These are phyloP conservation scores for Eupithecia dodoneata DNA, from an alignment of 2,888 invertebrate genomes.

Conservation along the genomic window DNA sequence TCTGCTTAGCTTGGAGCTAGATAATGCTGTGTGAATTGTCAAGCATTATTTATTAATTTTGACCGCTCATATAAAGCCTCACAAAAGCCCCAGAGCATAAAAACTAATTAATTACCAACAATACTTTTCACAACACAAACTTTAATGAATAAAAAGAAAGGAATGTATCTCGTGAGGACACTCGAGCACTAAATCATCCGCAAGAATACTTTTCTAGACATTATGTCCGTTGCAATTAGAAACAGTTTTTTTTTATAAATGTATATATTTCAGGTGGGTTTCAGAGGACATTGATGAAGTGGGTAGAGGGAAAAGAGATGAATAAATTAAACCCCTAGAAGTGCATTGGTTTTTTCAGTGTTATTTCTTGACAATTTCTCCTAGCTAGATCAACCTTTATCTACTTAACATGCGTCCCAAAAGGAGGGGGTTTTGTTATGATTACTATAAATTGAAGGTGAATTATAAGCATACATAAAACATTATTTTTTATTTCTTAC, in stretches of 20 bases:
- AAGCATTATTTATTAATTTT: too few relatives aligned
- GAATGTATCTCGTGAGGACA: conserved; percentile 29
- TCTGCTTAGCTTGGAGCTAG: too few relatives aligned
- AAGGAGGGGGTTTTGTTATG: too few relatives aligned
- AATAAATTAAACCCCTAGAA: not conserved
- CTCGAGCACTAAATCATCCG: conserved; percentile 42
- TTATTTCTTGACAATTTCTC: too few relatives aligned
- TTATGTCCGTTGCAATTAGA: conserved; percentile 47
- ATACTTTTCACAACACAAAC: not conserved
- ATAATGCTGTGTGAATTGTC: too few relatives aligned
- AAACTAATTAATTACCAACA: not conserved
- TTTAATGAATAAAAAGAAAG: conserved; percentile 11
- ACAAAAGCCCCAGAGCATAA: not conserved
- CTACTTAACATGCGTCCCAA: too few relatives aligned
- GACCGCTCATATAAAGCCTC: not conserved
- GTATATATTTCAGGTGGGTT: conserved; percentile 19
- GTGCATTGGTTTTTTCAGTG: not conserved
- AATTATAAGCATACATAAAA: too few relatives aligned
- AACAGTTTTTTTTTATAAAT: conserved; percentile 39
- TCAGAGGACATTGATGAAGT: not conserved
- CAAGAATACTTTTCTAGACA: conserved; percentile 37
- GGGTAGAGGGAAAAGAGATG: not conserved
- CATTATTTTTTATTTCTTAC: not conserved
- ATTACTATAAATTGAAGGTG: too few relatives aligned
- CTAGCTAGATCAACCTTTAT: too few relatives aligned